These are phyloP conservation scores for Siniperca scherzeri DNA, from an alignment of 2,797 vertebrate species.

Conservation along the genomic window DNA sequence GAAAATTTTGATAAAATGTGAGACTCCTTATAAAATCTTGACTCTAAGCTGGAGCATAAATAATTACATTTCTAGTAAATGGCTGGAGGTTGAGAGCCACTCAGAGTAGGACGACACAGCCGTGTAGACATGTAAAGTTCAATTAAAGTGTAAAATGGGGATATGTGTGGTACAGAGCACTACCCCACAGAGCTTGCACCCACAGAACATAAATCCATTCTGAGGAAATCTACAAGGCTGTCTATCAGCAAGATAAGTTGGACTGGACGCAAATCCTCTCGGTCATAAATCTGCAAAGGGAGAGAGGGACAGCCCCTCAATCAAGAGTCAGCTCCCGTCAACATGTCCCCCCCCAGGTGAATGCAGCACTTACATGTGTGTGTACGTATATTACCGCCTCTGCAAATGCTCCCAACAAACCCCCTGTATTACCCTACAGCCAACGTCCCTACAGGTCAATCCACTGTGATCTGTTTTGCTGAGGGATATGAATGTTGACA, in stretches of 20 bases:
- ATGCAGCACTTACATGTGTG: slow-evolving; percentile 8
- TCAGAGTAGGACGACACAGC: slow-evolving; percentile 42
- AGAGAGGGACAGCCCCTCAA: slow-evolving; percentile 71
- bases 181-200: slow-evolving; percentile 6
- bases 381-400: slow-evolving; percentile 46
- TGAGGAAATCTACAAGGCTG: slow-evolving; percentile 74
- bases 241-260: slow-evolving; percentile 76
- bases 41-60: slow-evolving; percentile 72
- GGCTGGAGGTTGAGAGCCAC: slow-evolving; percentile 65
- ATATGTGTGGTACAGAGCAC: slow-evolving; percentile 8
- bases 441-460: slow-evolving; percentile 23
- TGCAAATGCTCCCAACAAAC: slow-evolving; percentile 17
- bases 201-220: slow-evolving; percentile 65
- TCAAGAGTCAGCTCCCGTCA: slow-evolving; percentile 70
- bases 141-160: slow-evolving; percentile 64
- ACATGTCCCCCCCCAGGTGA: slow-evolving; percentile 41
- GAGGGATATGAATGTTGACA: slow-evolving; percentile 28
- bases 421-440: slow-evolving; percentile 4
- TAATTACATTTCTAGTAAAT: slow-evolving; percentile 78
- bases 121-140: slow-evolving; percentile 59
- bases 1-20: slow-evolving; percentile 74
- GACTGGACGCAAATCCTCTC: slow-evolving; percentile 78
- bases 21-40: slow-evolving; percentile 72
- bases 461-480: slow-evolving; percentile 24
- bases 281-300: slow-evolving; percentile 74